These are phyloP conservation scores for Parnassius orleans DNA, from an alignment of 2,888 invertebrate genomes.

Conservation along the genomic window DNA sequence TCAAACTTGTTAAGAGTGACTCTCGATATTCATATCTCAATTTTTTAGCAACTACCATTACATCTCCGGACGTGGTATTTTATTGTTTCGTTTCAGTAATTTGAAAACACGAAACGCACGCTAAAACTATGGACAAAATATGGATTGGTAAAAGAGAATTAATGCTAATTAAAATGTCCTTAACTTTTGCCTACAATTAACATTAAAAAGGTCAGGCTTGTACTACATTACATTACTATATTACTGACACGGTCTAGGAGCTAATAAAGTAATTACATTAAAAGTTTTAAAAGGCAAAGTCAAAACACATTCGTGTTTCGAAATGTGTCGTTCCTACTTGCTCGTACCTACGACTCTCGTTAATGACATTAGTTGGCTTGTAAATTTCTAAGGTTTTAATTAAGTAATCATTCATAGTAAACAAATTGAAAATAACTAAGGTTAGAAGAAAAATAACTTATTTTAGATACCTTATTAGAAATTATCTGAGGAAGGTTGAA, in stretches of 20 bases:
- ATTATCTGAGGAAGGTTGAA: too few relatives aligned
- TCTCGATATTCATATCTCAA: conserved; percentile 31
- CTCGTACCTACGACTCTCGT: conserved; percentile 13
- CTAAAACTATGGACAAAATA: neutral
- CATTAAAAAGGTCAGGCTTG: neutral
- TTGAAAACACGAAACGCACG: conserved; percentile 9
- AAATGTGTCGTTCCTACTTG: conserved; percentile 18
- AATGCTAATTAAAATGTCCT: neutral
- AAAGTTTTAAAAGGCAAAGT: conserved; percentile 3
- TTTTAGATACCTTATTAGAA: too few relatives aligned
- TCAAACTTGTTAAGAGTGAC: too few relatives aligned
- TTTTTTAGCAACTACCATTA: conserved; percentile 1
- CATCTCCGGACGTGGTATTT: too few relatives aligned
- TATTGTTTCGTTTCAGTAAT: neutral
- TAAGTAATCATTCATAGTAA: neutral
- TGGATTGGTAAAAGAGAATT: neutral
- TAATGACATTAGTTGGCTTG: conserved; percentile 3
- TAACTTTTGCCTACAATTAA: neutral
- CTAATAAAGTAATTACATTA: conserved; percentile 1
- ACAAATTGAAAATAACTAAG: conserved; percentile 3
- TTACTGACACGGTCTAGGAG: neutral
- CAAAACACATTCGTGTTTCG: neutral
- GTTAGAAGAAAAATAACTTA: too few relatives aligned
- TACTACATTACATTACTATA: neutral
- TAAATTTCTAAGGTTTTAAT: conserved; percentile 11